Base-by-base conservation (phyloP, 2,888 invertebrate species). In the Drosophila subquinaria region DNA sequence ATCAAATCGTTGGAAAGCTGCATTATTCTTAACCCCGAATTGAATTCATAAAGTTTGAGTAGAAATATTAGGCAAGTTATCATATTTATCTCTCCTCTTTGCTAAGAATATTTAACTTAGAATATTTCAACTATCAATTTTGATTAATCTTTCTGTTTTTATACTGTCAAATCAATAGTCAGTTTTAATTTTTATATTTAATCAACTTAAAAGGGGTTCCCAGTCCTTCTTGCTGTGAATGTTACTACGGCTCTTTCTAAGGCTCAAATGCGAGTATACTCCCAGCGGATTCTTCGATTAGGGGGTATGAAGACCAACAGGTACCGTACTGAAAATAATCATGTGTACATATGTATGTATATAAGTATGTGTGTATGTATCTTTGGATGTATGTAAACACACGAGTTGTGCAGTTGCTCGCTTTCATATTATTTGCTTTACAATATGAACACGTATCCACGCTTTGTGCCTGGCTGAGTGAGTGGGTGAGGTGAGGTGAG, bases 391-490 rank as follows among this genome's bases (percentile, higher is more conserved):
- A 23, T 53, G 23, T 47, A 35, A 38, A 51, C 45, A 51, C 47
- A 48, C 62, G 59, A 35, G 76, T 55, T 47, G 23, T 50, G 52
- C 60, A 45, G 66, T 47, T 55, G 27, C 47, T 51, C 42, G 63
- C 68, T 76, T 73, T 69, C 70, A 52, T 66, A 79, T 82, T 86
- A 88, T 87, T 84, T 89, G 84, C 76, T 72, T 67, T 63, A 68
- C 76, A 84, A 69, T 89, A 83, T 79, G 88, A 76, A 69, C 89
- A 84, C 84, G 81, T 86, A 63, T 63, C 51, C 69, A 60, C 60
- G 73, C 69, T 68, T 61, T 62, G 53, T 61, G 38, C 47, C 20
- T 42, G 27, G 8, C 6, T 55, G 60, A 51, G 57, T 55, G 66
- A 15, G 66, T 51, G 52, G 50, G 56, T 57, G 77, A 48, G 50